Base-by-base conservation (phyloP, 2,888 invertebrate genomes). In the Ryuthela nishihirai region DNA sequence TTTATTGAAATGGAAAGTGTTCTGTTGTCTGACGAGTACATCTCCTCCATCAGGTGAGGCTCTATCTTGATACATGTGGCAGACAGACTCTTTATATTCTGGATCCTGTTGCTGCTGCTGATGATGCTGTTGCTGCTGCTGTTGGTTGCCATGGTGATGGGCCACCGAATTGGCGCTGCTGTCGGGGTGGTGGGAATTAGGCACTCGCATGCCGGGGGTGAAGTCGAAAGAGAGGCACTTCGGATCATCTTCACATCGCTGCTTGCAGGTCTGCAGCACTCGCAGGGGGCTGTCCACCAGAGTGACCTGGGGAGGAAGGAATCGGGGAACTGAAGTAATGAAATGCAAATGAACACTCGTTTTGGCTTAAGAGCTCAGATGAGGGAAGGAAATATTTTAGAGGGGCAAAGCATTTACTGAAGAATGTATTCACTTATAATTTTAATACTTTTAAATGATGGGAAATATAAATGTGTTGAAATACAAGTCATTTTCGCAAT, bases 1-100 rank as follows among this genome's bases (percentile, higher is more conserved):
- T 80, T 91, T 90, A 52, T 87, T 88, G 73, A 90, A 91, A 72
- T 91, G 90, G 2, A 90, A 87, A 70, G 88, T 88, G 68, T 90
- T 90, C 1, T 89, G 89, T 9, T 88, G 88, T 53, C 88, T 80
- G 82, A 89, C 88, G 15, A 91, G 79, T 64, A 85, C 87, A 26
- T 90, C 91, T 43, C 89, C 87, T 36, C 91, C 91, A 76, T 91
- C 91, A 0, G 91, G 90, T 45, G 85, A 83, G 0, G 89, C 86
- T 69, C 88, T 87, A 72, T 91, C 90, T 32, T 87, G 59, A 26
- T 59, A 59, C 53, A 59, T 53, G 35, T 59, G 48, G 29, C 59
- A 59, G 15, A 59, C 29, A 36, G 59, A 59, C 23, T 59, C 59
- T 36, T 53, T 53, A 35, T 55, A 55, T 18, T 54, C 54, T 9